Percentiles rank a stretch among this genome's conserved stretches.
These are phyloP conservation scores for Galeopterus variegatus DNA, from an alignment of 2,113 vertebrate species.

Conservation along the genomic window DNA sequence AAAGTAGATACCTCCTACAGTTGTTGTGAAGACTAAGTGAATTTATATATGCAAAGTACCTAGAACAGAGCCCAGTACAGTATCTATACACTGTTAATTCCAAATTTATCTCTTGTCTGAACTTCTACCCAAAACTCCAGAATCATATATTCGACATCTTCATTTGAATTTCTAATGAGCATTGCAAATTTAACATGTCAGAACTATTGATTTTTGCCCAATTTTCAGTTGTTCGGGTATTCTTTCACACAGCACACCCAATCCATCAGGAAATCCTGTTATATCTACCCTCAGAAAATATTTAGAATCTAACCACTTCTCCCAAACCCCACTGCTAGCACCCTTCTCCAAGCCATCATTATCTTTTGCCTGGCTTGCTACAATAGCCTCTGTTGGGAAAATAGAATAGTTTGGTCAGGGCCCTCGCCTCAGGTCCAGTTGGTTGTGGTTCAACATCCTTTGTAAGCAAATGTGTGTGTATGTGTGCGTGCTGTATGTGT, in stretches of 20 bases:
- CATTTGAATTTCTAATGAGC: constrained; percentile 13
- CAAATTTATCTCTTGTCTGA: constrained; percentile 48
- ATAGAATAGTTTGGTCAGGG: no score
- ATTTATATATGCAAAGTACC: background rate
- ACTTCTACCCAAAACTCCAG: constrained; percentile 10
- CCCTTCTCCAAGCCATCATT: background rate
- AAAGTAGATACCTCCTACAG: background rate
- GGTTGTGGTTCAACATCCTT: no score
- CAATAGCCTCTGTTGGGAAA: background rate
- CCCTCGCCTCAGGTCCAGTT: no score
- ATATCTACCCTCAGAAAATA: constrained; percentile 6
- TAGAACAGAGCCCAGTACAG: background rate
- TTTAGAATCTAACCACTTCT: background rate
- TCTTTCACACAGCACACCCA: background rate
- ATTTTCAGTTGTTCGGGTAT: constrained; percentile 9
- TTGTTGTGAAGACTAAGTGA: constrained; percentile 29
- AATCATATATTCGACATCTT: background rate
- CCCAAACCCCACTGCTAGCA: background rate
- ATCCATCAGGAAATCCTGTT: background rate
- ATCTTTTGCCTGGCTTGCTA: background rate
- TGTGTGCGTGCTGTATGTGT: no score
- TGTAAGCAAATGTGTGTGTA: no score
- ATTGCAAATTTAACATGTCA: background rate
- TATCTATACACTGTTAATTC: background rate
- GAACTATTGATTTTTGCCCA: background rate